Evolutionary conservation across 2,888 invertebrate species (phyloP), one percentile per base, ranked within the genome.

Genomic region (Petrophora chlorosata): DNA sequence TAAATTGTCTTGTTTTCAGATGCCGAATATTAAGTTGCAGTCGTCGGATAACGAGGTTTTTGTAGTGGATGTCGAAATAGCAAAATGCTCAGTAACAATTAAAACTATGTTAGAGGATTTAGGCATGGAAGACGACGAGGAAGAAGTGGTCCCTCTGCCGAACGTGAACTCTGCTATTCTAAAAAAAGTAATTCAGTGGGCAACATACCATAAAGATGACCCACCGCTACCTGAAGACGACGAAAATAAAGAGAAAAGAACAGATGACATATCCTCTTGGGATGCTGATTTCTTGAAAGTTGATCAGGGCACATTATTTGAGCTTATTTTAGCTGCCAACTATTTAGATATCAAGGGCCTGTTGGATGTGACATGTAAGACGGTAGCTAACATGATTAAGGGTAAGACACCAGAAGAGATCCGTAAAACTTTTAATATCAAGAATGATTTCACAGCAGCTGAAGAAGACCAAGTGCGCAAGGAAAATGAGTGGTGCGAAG

Each of bases 241-340:
- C 73, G 99, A 99, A 78, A 98, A 97, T 82, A 97, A 97, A 80
- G 98, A 98, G 76, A 99, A 99, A 74, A 92, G 99, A n/a, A 99
- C 99, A 0, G 99, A 99, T 79, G 99, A 99, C 76, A 99, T 99
- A 63, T 97, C 97, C 14, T 97, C 98, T 0, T 99, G 99, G 99
- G 99, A 99, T 91, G 97, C 98, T 0, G 99, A 99, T 81, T 99
- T 99, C 75, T 90, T 99, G 5, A 99, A 99, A 92, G 99, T 99
- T 19, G 98, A 99, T 80, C 98, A 99, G 81, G 98, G 97, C 50
- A 99, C 98, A 0, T 89, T 99, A 8, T 99, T 98, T 79, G 99
- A 99, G 88, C 90, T 99, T 28, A 99, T 99, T 70, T 88, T 99
- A 91, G 98, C 99, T 35, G 98, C 99, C 5, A 99, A 99, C 85